These are phyloP conservation scores for Chaetodon auriga DNA, from an alignment of 2,113 vertebrate species.

Conservation along the genomic window DNA sequence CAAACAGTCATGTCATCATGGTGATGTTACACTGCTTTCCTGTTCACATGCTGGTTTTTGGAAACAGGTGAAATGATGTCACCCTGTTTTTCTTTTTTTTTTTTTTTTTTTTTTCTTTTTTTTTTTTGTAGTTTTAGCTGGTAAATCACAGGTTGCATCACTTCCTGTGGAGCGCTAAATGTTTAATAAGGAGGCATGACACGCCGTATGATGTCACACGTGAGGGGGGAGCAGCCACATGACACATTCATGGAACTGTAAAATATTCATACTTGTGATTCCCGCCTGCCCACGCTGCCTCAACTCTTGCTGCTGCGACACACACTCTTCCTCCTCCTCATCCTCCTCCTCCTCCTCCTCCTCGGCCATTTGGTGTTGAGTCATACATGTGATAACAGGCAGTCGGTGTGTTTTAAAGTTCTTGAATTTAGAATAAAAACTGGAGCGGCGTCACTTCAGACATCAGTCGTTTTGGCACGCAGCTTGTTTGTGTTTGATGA, in stretches of 20 bases:
- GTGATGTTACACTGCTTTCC: no score
- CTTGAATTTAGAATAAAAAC: background rate
- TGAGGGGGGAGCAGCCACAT: background rate
- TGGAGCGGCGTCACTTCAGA: background rate
- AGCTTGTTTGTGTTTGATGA: background rate
- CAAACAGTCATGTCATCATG: no score
- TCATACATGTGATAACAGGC: constrained; percentile 37
- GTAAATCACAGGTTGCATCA: constrained; percentile 2
- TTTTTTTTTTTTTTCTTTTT: background rate
- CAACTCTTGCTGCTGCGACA: constrained; percentile 14
- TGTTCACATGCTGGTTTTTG: no score
- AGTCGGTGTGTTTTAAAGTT: constrained; percentile 13
- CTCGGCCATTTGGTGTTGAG: constrained; percentile 39
- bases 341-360: constrained; percentile 19
- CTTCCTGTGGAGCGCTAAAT: constrained; percentile 37
- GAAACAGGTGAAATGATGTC: no score
- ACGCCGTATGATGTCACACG: background rate
- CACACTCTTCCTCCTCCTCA: constrained; percentile 17
- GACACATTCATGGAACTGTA: constrained; percentile 11
- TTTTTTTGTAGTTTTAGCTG: background rate
- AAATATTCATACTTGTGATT: constrained; percentile 45
- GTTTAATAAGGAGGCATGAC: background rate
- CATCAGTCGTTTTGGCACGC: background rate
- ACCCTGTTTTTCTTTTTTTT: background rate
- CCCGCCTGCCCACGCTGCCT: constrained; percentile 21